Base-by-base conservation (phyloP, 2,888 invertebrate genomes). In the Hipparchia sbordonii region DNA sequence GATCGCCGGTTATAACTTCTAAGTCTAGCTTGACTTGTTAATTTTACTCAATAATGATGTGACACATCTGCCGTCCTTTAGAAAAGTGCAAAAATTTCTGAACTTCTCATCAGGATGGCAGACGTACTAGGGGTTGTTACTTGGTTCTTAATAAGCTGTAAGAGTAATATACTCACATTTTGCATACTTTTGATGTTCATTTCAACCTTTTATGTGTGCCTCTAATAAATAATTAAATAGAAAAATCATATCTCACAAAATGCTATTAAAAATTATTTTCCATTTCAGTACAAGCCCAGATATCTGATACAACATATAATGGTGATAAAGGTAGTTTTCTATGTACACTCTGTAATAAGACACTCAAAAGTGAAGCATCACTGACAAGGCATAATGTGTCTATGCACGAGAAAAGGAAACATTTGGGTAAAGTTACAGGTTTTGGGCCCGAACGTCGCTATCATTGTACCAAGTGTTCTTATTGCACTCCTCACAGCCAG, bases 401-500 rank as follows among this genome's bases (percentile, higher is more conserved):
- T 61, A 91, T 92, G 89, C 93, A 94, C 77, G 82, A 89, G 75
- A 89, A 88, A 72, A 87, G 88, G 68, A 88, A 86, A 74, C 87
- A 88, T 78, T 73, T 83, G 48, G 91, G 92, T 3, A 88, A 81
- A 78, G 88, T 93, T 0, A 88, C 89, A 59, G 94, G 93, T 3
- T 89, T 81, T 83, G 93, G 93, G 48, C 77, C 82, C 12, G 80
- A 82, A 8, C 84, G 92, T 54, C 82, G 85, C 10, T 93, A 93
- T 76, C 89, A 92, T 76, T 94, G 94, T 76, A 87, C 87, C n/a
- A 83, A 84, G 76, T 94, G 94, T 79, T 74, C 86, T 10, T 94
- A 94, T 75, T 85, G 84, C 39, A 91, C 94, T 13, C 92, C 89
- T 2, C 91, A 93, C 78, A 92, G 93, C 69, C 93, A 94, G 76